These are phyloP conservation scores for Megatriorchis doriae DNA, from an alignment of 2,113 vertebrate species.

Conservation along the genomic window DNA sequence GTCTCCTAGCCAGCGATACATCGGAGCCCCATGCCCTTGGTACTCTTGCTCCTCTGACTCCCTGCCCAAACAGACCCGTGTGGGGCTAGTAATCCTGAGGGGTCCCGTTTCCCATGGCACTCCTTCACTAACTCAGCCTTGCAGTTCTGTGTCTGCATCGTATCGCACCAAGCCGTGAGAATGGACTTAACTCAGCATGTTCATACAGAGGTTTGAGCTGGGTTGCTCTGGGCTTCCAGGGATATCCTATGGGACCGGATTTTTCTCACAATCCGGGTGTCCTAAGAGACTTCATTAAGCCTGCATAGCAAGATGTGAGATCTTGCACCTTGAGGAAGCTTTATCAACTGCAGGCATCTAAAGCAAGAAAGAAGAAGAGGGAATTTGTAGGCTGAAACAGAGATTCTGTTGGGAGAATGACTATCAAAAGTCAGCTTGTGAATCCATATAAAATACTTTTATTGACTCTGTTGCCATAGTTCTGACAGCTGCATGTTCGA, in stretches of 20 bases:
- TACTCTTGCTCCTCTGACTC: neutral
- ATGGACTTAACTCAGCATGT: neutral
- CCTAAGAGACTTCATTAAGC: neutral
- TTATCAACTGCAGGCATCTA: neutral
- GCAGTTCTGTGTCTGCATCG: neutral
- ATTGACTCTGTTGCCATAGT: neutral
- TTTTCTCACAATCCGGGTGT: neutral
- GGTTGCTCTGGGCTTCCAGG: neutral
- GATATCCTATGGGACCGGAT: no score
- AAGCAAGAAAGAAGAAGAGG: neutral
- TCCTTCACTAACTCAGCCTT: neutral
- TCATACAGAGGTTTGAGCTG: accelerated
- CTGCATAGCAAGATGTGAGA: neutral
- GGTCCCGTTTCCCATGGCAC: neutral
- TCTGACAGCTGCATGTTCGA: neutral
- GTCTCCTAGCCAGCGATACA: neutral
- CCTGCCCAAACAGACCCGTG: neutral
- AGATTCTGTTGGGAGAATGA: neutral
- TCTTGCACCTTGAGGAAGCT: neutral
- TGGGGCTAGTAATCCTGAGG: neutral
- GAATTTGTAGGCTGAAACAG: neutral
- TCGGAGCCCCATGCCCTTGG: neutral
- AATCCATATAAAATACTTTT: neutral
- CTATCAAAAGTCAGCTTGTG: neutral
- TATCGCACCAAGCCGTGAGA: neutral